These are phyloP conservation scores for Amniataba percoides DNA, from an alignment of 2,797 vertebrate species.

Conservation along the genomic window DNA sequence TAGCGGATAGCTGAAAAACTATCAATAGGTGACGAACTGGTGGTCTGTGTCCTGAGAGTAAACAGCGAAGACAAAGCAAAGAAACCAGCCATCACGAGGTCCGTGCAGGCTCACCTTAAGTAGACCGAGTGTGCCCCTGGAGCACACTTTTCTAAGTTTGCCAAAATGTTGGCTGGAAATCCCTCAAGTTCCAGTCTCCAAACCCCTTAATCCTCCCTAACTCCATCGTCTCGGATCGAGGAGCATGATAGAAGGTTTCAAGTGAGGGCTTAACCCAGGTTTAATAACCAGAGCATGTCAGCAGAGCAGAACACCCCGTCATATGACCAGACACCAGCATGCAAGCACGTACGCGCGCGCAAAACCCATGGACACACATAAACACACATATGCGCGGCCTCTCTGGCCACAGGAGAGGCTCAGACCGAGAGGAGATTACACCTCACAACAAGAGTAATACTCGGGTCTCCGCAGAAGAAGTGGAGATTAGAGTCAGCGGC, in stretches of 20 bases:
- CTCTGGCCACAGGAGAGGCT: conserved; percentile 63
- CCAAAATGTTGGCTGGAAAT: conserved; percentile 67
- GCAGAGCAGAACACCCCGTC: conserved; percentile 71
- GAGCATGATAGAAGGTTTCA: conserved; percentile 79
- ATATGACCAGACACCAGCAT: conserved; percentile 77
- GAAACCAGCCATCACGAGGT: conserved; percentile 29
- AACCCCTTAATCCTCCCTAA: conserved; percentile 79
- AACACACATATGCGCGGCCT: conserved; percentile 33
- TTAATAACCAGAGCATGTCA: conserved; percentile 82
- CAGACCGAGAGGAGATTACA: conserved; percentile 77
- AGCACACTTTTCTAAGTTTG: conserved; percentile 64
- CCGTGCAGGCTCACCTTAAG: conserved; percentile 24
- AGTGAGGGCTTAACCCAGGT: conserved; percentile 79
- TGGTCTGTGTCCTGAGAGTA: conserved; percentile 29
- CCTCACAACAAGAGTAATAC: conserved; percentile 75
- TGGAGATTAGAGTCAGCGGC: conserved; percentile 73
- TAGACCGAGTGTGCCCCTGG: conserved; percentile 34
- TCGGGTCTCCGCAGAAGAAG: conserved; percentile 71
- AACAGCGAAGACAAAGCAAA: conserved; percentile 13
- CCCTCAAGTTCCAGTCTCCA: conserved; percentile 70
- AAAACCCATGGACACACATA: conserved; percentile 35
- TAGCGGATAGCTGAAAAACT: conserved; percentile 28
- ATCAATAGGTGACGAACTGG: conserved; percentile 23
- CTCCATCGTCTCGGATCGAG: conserved; percentile 74
- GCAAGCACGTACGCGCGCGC: conserved; percentile 10